Evolutionary conservation across 2,113 vertebrate genomes (phyloP).

Genomic region (Lepus europaeus): DNA sequence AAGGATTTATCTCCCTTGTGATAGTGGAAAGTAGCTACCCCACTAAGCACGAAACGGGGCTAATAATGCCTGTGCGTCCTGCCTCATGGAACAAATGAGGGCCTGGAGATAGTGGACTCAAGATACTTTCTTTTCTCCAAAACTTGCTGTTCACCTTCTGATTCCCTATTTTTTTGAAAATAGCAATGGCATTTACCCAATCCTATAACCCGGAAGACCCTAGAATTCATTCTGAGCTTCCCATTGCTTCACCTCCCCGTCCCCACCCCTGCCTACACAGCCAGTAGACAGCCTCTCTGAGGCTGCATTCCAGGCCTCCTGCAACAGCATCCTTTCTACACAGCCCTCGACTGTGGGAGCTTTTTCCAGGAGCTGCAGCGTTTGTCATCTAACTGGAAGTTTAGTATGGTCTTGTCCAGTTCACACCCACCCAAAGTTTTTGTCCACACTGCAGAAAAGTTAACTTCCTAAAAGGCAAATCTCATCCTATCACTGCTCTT

Average conservation of each 20-base stretch:
- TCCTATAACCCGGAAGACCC: neutral
- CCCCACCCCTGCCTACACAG: neutral
- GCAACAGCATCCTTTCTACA: neutral
- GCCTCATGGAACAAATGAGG: neutral
- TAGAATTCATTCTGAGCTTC: neutral
- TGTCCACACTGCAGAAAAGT: neutral
- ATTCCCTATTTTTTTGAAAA: neutral
- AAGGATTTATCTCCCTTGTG: neutral
- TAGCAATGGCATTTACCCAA: neutral
- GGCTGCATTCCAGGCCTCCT: neutral
- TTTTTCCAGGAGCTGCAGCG: neutral
- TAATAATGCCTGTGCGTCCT: neutral
- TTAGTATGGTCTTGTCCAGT: neutral
- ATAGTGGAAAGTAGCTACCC: neutral
- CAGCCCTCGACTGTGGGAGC: neutral
- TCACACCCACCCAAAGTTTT: neutral
- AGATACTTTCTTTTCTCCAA: neutral
- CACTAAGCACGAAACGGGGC: neutral
- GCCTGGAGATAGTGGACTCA: neutral
- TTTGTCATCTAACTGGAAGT: neutral
- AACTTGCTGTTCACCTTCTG: neutral
- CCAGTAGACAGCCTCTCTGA: neutral
- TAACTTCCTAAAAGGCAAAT: constrained; percentile 5
- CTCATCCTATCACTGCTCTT: neutral
- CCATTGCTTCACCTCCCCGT: neutral